Evolutionary conservation across 2,113 vertebrate species (phyloP), one percentile per base, ranked within the genome.

Genomic region (Myiozetetes cayanensis): DNA sequence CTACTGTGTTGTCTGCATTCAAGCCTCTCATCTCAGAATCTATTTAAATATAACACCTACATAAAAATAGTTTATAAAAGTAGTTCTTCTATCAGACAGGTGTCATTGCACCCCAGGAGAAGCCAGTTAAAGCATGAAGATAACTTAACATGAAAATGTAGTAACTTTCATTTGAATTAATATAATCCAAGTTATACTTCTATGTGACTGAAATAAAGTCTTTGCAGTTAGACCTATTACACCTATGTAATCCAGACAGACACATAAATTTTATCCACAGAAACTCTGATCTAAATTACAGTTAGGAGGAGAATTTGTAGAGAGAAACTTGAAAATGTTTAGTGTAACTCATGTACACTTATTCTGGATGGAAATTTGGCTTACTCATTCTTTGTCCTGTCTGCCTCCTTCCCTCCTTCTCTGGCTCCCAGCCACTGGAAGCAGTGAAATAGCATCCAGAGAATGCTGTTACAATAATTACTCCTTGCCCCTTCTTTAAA

Each of bases 151-250:
- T 16, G 33, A 94, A 80, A 27, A 80, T 14, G 39, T n/a, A 85
- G 39, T 0, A 0, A 94, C 55, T 50, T 19, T 67, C 15, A 33
- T 81, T 80, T 90, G 33, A 47, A 67, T 27, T 47, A 87, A 66
- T 39, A 73, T 25, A 89, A 91, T 41, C 43, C 25, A 41, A 2
- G 0, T 91, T 46, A 44, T 12, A 46, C 19, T 70, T 90, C 35
- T n/a, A 6, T 1, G 1, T 0, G 1, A 74, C 50, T 56, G 59
- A 87, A 91, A 76, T 39, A 2, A 62, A 93, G 66, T n/a, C 55
- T 78, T 44, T 73, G 35, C 55, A 63, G 65, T 78, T 74, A 66
- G 72, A 83, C 12, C 31, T 41, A 62, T 52, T 77, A 84, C 27
- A 52, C 4, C 12, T 71, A 12, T 0, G 2, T 72, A n/a, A 43